These are phyloP conservation scores for Sarcophaga rosellei DNA, from an alignment of 2,888 invertebrate species.

Conservation along the genomic window DNA sequence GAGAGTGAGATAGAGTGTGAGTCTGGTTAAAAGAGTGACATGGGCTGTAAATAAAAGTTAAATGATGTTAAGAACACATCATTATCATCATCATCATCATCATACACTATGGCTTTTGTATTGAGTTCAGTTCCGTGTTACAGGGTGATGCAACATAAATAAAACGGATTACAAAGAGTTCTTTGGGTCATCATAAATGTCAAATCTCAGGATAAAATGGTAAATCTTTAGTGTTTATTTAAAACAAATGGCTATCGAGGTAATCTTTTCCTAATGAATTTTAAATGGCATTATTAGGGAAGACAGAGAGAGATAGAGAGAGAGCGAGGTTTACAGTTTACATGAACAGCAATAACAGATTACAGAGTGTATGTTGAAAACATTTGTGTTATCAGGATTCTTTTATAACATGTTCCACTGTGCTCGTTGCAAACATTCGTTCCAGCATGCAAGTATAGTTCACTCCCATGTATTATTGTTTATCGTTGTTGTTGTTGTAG, in stretches of 20 bases:
- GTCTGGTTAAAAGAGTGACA: constrained; percentile 9
- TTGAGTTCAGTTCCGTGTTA: constrained; percentile 1
- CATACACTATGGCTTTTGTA: constrained; percentile 45
- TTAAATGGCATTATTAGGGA: too few relatives aligned
- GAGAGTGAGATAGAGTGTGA: neutral
- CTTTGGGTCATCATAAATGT: too few relatives aligned
- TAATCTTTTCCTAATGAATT: too few relatives aligned
- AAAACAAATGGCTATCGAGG: too few relatives aligned
- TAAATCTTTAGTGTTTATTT: too few relatives aligned
- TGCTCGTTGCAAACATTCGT: constrained; percentile 12
- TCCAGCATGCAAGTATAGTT: constrained; percentile 29
- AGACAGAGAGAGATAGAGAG: too few relatives aligned
- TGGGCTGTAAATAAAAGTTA: constrained; percentile 65
- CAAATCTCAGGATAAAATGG: too few relatives aligned
- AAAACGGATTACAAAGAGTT: neutral
- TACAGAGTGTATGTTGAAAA: too few relatives aligned
- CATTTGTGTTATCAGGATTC: neutral
- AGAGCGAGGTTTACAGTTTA: too few relatives aligned
- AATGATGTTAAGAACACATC: constrained; percentile 60
- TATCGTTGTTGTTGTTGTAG: constrained; percentile 36
- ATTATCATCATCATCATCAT: neutral
- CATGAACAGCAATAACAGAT: too few relatives aligned
- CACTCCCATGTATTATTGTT: constrained; percentile 45
- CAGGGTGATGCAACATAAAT: neutral
- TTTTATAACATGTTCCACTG: constrained; percentile 30